Conservation (phyloP, 2,888 invertebrate species). For the Zootermopsis nevadensis region DNA sequence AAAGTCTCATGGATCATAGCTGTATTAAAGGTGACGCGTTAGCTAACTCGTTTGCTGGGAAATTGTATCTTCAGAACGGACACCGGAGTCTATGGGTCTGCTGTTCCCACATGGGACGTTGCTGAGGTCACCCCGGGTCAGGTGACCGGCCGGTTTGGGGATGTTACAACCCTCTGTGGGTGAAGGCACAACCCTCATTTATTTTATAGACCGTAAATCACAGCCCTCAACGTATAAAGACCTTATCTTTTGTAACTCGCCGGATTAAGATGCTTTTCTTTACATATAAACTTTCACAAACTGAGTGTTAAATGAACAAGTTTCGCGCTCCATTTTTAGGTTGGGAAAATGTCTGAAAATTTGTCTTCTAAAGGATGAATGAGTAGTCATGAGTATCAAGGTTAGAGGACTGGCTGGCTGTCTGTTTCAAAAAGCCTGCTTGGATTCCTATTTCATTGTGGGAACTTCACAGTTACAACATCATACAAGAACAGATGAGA, state of each 20-base stretch:
- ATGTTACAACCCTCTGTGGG: not conserved
- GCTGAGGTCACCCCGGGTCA: not conserved
- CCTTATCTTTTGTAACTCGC: too few relatives aligned
- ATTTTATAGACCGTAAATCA: not conserved
- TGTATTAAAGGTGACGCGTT: too few relatives aligned
- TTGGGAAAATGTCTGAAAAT: not conserved
- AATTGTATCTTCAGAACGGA: too few relatives aligned
- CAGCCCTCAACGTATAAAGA: not conserved
- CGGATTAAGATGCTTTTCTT: too few relatives aligned
- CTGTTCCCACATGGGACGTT: constrained; percentile 6
- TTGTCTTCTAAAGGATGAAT: not conserved
- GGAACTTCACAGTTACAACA: too few relatives aligned
- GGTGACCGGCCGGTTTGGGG: not conserved
- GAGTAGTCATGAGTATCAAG: not conserved
- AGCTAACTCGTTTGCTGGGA: too few relatives aligned
- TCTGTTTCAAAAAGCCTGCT: too few relatives aligned
- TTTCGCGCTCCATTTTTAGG: not conserved
- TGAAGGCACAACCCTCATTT: not conserved
- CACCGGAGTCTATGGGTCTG: too few relatives aligned
- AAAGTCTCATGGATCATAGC: too few relatives aligned
- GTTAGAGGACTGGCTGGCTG: not conserved
- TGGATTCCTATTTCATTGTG: too few relatives aligned
- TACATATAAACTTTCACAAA: too few relatives aligned
- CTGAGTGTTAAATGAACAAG: not conserved
- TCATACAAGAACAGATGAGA: too few relatives aligned